Evolutionary conservation across 2,113 vertebrate genomes (phyloP).

Genomic region (Cyanistes caeruleus): DNA sequence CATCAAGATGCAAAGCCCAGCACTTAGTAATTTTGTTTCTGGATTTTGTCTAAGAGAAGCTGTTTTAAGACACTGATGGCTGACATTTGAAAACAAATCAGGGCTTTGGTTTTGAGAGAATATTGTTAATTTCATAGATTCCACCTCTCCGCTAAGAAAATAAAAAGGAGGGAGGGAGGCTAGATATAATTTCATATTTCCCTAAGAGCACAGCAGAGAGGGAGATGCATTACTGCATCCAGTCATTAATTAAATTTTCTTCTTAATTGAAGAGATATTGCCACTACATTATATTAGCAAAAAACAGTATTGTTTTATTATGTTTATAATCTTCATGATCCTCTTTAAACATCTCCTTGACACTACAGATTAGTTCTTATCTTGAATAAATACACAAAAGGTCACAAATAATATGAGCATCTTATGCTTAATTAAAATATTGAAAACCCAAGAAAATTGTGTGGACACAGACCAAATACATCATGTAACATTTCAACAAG

Average conservation of each 20-base stretch:
- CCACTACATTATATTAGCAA: neutral
- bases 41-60: neutral
- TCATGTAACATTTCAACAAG: neutral
- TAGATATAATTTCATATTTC: neutral
- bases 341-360: neutral
- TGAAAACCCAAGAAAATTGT: neutral
- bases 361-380: neutral
- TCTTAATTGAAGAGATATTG: neutral
- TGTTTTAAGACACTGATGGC: neutral
- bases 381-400: conserved; percentile 4
- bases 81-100: neutral
- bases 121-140: neutral
- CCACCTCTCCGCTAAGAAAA: neutral
- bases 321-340: neutral
- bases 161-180: no score
- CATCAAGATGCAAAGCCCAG: neutral
- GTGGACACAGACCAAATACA: neutral
- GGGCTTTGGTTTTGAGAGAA: neutral
- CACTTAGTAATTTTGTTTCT: neutral
- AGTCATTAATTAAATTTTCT: no score
- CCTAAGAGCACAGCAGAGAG: neutral
- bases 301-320: neutral
- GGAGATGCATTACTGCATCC: neutral
- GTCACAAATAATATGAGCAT: neutral
- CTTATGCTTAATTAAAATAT: conserved; percentile 12